Base-by-base conservation (phyloP, 2,797 vertebrate species). In the Odontamblyopus lacepedii region DNA sequence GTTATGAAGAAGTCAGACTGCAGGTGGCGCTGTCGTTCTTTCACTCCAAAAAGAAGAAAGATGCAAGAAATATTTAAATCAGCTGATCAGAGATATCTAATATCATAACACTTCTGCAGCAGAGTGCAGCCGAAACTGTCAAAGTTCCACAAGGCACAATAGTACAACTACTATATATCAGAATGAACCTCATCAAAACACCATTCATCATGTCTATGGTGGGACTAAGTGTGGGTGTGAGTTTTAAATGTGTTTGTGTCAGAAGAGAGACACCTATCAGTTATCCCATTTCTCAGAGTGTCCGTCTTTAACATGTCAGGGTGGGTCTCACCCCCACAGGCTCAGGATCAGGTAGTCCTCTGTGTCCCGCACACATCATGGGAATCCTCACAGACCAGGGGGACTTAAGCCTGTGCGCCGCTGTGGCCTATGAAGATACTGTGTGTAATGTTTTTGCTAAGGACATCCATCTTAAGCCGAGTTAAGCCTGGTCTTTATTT, bases 361-460 rank as follows among this genome's bases (percentile, higher is more conserved):
- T 64, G 23, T 11, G 35, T 56, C 53, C 76, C 67, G 0, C 56
- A 50, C 73, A 8, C 74, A 8, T 50, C 64, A 70, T 51, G 27
- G 62, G 51, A 80, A 74, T 74, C 19, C 1, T 44, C 63, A 57
- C 64, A 35, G 67, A 77, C 75, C 13, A 56, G 70, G 23, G 2
- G 38, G 51, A 71, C 70, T 63, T 77, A 71, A 68, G 27, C 77
- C 63, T 73, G 69, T 32, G 70, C 12, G 3, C 63, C 35, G 19
- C 76, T 79, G 71, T 74, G 19, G 73, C 73, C 72, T 62, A 0
- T 77, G 56, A 59, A 75, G 83, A 85, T 80, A 73, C 78, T 78
- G 29, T 32, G 64, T 32, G 64, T 68, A 23, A 53, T 15, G 0
- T 69, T 69, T 76, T 63, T 69, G 16, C 19, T 51, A 16, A 60